Evolutionary conservation across 2,797 vertebrate species (phyloP).

Genomic region (Chelonia mydas): DNA sequence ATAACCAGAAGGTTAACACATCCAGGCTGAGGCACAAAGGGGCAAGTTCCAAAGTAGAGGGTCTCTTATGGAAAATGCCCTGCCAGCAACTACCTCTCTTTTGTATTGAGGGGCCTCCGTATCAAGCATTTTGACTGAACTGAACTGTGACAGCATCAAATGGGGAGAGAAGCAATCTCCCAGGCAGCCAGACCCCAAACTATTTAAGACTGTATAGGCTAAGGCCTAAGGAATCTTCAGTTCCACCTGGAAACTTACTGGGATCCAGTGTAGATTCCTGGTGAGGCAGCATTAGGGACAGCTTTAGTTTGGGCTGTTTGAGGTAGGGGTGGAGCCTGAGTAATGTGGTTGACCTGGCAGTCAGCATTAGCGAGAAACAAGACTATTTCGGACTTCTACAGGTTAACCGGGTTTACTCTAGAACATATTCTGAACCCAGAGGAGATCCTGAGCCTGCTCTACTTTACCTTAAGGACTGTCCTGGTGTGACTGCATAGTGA

Average conservation of each 20-base stretch:
- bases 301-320: neutral
- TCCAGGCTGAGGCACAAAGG: neutral
- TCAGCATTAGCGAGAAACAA: neutral
- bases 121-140: neutral
- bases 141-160: neutral
- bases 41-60: fast-evolving
- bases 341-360: neutral
- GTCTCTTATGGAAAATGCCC: neutral
- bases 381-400: neutral
- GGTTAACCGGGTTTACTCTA: neutral
- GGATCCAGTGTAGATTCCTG: neutral
- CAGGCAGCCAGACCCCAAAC: neutral
- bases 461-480: neutral
- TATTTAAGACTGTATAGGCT: neutral
- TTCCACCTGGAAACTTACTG: neutral
- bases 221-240: neutral
- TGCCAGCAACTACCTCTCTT: neutral
- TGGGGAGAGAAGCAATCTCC: neutral
- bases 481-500: neutral
- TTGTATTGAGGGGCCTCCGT: neutral
- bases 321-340: neutral
- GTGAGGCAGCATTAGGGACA: neutral
- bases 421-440: neutral
- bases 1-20: neutral
- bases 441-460: neutral